Percentiles rank a stretch among this genome's conserved stretches.
These are phyloP conservation scores for Apostichopus parvimensis DNA, from an alignment of 35 echinoderm and acorn worm species.

Conservation along the genomic window DNA sequence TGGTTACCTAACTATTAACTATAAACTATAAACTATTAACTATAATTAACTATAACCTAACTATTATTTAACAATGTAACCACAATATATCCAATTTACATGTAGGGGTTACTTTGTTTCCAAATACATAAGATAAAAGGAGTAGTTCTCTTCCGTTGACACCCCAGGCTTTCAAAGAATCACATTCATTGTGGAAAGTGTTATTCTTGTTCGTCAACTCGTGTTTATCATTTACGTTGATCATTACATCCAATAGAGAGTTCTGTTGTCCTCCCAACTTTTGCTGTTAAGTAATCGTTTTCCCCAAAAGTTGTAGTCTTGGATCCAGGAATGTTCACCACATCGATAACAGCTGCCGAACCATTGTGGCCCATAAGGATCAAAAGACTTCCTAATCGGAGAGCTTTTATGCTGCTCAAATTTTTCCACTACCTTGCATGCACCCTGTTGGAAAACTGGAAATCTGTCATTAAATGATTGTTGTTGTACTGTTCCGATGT, in stretches of 20 bases:
- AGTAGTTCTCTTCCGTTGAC: too few species aligned
- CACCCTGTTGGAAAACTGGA: not conserved
- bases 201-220: too few species aligned
- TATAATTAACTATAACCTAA: too few species aligned
- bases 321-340: conserved; percentile 9
- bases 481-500: not conserved
- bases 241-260: not conserved
- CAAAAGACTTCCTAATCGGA: not conserved
- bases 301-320: conserved; percentile 30
- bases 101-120: too few species aligned
- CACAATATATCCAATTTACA: too few species aligned
- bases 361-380: conserved; percentile 32
- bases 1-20: too few species aligned
- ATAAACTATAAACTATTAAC: too few species aligned
- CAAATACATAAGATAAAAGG: too few species aligned
- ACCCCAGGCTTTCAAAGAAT: too few species aligned
- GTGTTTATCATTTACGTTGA: too few species aligned
- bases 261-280: conserved; percentile 30
- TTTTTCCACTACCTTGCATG: conserved; percentile 13
- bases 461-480: not conserved
- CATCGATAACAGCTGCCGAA: conserved; percentile 42
- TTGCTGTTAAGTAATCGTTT: not conserved
- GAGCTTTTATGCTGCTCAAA: not conserved
- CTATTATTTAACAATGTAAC: too few species aligned
- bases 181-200: too few species aligned